phyloP scores from a whole-genome alignment of 2,113 vertebrate species.

The Casuarius casuarius region DNA sequence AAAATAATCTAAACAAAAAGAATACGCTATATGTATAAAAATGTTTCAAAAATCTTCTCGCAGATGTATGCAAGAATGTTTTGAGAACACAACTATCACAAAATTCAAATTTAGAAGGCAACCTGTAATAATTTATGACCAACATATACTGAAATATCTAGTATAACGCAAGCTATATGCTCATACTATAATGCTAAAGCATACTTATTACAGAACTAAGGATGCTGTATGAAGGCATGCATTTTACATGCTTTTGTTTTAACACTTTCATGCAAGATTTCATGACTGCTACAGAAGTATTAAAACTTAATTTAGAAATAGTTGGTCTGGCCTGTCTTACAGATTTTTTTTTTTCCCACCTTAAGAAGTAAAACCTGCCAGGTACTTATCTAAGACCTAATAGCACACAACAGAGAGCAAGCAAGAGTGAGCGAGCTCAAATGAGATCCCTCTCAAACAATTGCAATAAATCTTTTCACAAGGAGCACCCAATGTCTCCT shows the following conservation, averaged over 20 bases:
- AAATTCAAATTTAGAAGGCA: background rate
- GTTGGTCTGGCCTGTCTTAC: background rate
- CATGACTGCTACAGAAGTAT: background rate
- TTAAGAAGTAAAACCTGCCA: background rate
- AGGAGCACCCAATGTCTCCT: background rate
- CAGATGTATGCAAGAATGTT: background rate
- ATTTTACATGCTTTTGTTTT: background rate
- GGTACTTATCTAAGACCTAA: background rate
- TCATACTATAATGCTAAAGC: background rate
- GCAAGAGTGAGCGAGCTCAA: accelerated
- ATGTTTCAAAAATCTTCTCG: background rate
- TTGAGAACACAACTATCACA: background rate
- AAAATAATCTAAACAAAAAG: background rate
- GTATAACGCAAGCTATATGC: background rate
- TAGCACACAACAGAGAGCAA: background rate
- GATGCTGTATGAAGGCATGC: background rate
- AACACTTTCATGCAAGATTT: background rate
- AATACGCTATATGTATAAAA: background rate
- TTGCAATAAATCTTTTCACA: background rate
- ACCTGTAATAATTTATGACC: background rate
- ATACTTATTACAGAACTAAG: background rate
- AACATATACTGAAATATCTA: background rate
- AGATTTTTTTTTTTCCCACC: background rate
- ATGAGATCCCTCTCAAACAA: background rate
- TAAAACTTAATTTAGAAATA: background rate